Percentiles rank a stretch among this genome's conserved stretches.
Evolutionary conservation across 2,797 vertebrate genomes (phyloP).

Genomic region (Petrocephalus schoutedeni): DNA sequence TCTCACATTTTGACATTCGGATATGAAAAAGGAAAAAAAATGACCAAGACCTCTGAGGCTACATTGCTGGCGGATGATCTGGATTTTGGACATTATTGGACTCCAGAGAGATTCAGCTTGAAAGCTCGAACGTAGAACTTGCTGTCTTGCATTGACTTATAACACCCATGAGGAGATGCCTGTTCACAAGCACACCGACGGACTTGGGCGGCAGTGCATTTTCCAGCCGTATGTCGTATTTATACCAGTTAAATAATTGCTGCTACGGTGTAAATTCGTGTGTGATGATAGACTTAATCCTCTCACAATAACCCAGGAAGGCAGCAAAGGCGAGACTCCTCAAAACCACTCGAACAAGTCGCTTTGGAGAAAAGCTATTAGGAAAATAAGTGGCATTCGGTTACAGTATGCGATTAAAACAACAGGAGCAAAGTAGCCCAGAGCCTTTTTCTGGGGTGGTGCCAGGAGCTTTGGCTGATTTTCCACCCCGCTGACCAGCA

Average conservation of each 20-base stretch:
- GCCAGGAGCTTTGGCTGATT: constrained; percentile 4
- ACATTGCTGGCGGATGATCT: not conserved
- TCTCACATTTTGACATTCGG: not conserved
- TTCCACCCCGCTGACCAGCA: not conserved
- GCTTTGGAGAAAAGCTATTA: not conserved
- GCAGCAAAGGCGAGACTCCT: not conserved
- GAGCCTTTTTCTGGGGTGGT: not conserved
- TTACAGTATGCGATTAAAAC: not conserved
- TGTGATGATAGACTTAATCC: not conserved
- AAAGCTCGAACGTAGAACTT: not conserved
- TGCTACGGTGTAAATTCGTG: not conserved
- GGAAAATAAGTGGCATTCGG: not conserved
- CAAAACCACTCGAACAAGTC: not conserved
- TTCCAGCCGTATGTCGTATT: not conserved
- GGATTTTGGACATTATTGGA: constrained; percentile 5
- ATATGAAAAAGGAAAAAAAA: not conserved
- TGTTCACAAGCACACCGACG: not conserved
- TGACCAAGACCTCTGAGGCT: not conserved
- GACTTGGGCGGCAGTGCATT: not conserved
- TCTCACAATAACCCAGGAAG: not conserved
- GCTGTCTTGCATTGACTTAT: constrained; percentile 3
- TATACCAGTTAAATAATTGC: not conserved
- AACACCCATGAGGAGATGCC: not conserved
- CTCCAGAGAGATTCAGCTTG: not conserved
- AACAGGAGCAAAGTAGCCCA: not conserved